A percentile compares a stretch with the other conserved stretches of the same genome.
Evolutionary conservation across 2,113 vertebrate genomes (phyloP).

Genomic region (Bambusicola thoracicus): DNA sequence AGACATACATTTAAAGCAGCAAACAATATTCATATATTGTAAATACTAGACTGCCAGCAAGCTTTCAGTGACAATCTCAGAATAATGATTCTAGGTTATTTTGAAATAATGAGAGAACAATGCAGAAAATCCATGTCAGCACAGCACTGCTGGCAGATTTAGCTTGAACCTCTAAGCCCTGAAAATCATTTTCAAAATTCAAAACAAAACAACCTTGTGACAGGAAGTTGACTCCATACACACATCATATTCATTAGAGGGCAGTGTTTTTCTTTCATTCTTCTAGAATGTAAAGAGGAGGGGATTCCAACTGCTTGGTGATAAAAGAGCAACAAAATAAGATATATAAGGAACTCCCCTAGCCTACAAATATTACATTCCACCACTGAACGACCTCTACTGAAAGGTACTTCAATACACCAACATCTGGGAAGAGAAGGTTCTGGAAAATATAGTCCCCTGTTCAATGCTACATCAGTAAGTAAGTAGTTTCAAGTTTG

Average conservation of each 20-base stretch:
- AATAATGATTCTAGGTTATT: neutral
- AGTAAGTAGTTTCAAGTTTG: neutral
- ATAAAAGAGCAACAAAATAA: neutral
- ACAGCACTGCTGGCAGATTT: conserved; percentile 12
- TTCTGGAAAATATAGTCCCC: neutral
- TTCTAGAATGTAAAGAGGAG: neutral
- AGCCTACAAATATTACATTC: neutral
- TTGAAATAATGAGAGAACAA: conserved; percentile 14
- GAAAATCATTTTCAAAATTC: conserved; percentile 17
- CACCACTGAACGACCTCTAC: neutral
- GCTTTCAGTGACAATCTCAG: neutral
- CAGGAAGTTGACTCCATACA: neutral
- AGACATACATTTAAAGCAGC: neutral
- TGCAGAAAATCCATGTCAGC: neutral
- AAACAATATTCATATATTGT: neutral
- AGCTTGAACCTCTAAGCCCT: neutral
- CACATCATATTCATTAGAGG: conserved; percentile 63
- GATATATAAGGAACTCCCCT: neutral
- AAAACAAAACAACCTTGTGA: neutral
- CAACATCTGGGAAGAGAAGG: neutral
- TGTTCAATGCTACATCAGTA: neutral
- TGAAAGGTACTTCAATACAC: neutral
- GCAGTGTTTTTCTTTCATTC: conserved; percentile 65
- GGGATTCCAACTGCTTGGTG: neutral
- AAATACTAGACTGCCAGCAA: neutral